These are phyloP conservation scores for Reticulitermes speratus DNA, from an alignment of 1,140 invertebrate species.

Conservation along the genomic window DNA sequence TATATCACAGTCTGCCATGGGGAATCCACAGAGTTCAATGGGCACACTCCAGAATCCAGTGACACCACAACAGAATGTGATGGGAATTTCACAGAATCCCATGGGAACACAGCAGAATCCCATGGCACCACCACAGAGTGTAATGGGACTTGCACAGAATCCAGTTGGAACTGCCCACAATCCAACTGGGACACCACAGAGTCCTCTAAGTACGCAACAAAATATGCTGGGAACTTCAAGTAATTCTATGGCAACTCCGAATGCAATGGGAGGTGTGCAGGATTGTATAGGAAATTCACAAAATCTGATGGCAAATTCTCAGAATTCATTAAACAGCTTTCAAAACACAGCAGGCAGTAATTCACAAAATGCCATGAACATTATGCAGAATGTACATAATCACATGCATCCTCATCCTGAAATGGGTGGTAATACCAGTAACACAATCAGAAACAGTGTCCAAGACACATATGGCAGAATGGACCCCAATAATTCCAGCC, in stretches of 20 bases:
- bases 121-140: neutral
- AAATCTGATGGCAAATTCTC: neutral
- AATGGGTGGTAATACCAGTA: neutral
- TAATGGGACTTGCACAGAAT: neutral
- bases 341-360: neutral
- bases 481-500: neutral
- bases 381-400: neutral
- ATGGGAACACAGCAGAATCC: neutral
- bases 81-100: slow-evolving; percentile 17
- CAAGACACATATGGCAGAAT: neutral
- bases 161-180: neutral
- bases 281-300: neutral
- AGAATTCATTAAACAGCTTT: neutral
- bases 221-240: neutral
- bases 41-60: slow-evolving; percentile 19
- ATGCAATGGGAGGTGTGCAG: neutral
- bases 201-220: neutral
- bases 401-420: neutral
- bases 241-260: neutral
- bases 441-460: neutral
- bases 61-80: neutral
- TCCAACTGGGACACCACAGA: neutral
- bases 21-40: neutral
- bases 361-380: neutral
- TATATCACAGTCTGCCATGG: slow-evolving; percentile 9